Evolutionary conservation across 1,140 invertebrate species (phyloP).

Genomic region (Caenorhabditis latens): DNA sequence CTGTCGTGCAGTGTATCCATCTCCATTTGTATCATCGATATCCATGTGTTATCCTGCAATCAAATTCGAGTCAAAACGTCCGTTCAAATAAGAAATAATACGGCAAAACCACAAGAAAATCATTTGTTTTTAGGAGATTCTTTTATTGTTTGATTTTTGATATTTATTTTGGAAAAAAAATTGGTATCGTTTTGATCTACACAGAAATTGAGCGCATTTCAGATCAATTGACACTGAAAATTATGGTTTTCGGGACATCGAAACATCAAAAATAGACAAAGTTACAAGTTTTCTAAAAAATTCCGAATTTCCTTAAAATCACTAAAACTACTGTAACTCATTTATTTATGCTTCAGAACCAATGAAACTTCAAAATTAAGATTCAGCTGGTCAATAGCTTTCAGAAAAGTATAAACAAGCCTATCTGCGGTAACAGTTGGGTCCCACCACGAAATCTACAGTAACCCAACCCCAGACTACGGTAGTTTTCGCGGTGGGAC

Average conservation of each 20-base stretch:
- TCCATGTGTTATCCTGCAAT: conserved; percentile 33
- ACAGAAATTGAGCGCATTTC: too few relatives aligned
- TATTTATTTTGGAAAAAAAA: background rate
- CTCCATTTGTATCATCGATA: conserved; percentile 5
- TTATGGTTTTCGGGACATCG: too few relatives aligned
- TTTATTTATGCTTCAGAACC: background rate
- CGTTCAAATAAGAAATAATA: background rate
- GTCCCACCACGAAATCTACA: too few relatives aligned
- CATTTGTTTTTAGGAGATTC: conserved; percentile 9
- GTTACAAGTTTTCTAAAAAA: too few relatives aligned
- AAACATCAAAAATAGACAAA: too few relatives aligned
- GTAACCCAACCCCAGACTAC: too few relatives aligned
- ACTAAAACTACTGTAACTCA: too few relatives aligned
- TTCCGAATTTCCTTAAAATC: too few relatives aligned
- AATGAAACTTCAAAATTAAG: background rate
- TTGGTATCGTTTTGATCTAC: too few relatives aligned
- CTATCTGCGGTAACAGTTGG: too few relatives aligned
- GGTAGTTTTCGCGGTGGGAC: background rate
- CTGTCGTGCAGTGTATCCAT: background rate
- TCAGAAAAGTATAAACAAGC: background rate
- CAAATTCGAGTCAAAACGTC: background rate
- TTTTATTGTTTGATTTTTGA: background rate
- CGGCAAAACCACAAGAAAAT: background rate
- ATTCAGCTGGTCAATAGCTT: background rate
- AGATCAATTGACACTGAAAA: too few relatives aligned